These are phyloP conservation scores for Piezodorus guildinii DNA, from an alignment of 1,140 invertebrate genomes.

Conservation along the genomic window DNA sequence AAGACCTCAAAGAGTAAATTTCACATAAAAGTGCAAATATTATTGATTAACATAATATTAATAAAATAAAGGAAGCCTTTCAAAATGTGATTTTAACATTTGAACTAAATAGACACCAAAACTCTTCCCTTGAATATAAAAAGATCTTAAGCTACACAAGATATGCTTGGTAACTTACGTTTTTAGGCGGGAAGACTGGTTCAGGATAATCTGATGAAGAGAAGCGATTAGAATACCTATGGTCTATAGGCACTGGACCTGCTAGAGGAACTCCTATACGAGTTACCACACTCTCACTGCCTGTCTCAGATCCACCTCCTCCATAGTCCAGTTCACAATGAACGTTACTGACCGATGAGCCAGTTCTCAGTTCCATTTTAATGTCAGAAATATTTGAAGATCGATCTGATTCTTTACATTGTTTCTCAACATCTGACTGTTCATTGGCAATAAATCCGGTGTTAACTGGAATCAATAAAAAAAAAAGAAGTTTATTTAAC, in stretches of 20 bases:
- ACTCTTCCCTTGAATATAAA: background rate
- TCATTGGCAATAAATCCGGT: constrained; percentile 31
- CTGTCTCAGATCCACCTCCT: constrained; percentile 40
- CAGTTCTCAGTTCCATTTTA: constrained; percentile 75
- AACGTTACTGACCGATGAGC: constrained; percentile 54
- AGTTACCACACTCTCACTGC: constrained; percentile 39
- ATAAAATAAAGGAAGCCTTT: too few relatives aligned
- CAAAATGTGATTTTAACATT: too few relatives aligned
- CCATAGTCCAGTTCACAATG: constrained; percentile 39
- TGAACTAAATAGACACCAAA: too few relatives aligned
- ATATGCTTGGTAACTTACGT: constrained; percentile 28
- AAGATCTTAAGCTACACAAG: constrained; percentile 17
- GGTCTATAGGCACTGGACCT: constrained; percentile 55
- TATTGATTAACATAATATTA: too few relatives aligned
- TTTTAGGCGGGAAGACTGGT: constrained; percentile 60
- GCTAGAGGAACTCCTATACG: constrained; percentile 45
- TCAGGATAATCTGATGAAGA: constrained; percentile 73
- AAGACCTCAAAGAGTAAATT: too few relatives aligned
- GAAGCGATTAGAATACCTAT: constrained; percentile 48
- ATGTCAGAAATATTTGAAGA: constrained; percentile 84
- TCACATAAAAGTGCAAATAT: too few relatives aligned
- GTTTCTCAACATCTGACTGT: constrained; percentile 54
- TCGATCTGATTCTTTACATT: constrained; percentile 72
- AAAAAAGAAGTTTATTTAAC: too few relatives aligned
- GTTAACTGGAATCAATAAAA: background rate